Percentiles rank a stretch among this genome's conserved stretches.
Evolutionary conservation across 2,888 invertebrate species (phyloP).

Genomic region (Apamea anceps): DNA sequence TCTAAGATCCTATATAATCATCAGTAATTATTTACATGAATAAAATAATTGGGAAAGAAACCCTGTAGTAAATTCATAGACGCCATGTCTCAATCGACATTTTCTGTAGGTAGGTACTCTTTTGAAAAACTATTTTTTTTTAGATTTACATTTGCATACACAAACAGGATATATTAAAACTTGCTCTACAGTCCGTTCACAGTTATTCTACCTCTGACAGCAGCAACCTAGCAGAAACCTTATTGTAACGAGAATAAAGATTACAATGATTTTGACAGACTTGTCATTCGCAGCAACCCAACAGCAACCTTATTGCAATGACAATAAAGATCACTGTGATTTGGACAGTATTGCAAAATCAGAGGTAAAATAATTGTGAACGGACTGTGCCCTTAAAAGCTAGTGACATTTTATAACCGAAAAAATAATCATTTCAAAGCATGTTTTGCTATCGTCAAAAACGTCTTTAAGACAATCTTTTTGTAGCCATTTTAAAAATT

Average conservation of each 20-base stretch:
- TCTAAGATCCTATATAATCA: no score
- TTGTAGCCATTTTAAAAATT: conserved; percentile 28
- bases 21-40: not conserved
- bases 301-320: no score
- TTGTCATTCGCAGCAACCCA: no score
- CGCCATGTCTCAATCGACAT: not conserved
- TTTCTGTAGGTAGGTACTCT: not conserved
- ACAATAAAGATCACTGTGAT: no score
- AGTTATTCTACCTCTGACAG: no score
- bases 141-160: not conserved
- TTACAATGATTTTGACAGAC: no score
- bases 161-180: conserved; percentile 24
- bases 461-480: conserved; percentile 11
- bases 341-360: no score
- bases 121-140: not conserved
- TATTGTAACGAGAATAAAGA: no score
- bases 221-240: no score
- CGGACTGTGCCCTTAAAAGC: not conserved
- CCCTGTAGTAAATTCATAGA: not conserved
- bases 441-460: conserved; percentile 8
- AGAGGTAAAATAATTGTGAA: no score
- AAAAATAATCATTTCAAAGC: not conserved
- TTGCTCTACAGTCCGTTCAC: not conserved
- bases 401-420: not conserved
- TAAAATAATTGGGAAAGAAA: not conserved